These are phyloP conservation scores for Teleopsis dalmanni DNA, from an alignment of 1,140 invertebrate species.

Conservation along the genomic window DNA sequence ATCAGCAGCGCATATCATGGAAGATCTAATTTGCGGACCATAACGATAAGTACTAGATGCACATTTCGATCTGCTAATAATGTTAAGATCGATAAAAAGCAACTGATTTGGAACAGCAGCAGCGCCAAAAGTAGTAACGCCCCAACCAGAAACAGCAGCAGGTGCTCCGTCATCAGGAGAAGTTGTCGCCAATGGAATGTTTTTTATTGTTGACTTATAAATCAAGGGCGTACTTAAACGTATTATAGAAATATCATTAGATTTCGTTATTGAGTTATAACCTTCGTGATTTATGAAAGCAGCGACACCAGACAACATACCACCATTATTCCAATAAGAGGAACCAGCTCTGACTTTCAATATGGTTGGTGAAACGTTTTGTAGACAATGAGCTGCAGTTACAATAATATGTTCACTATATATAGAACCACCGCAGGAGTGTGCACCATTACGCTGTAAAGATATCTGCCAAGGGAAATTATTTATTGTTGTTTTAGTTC, in stretches of 20 bases:
- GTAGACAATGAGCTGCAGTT: constrained; percentile 54
- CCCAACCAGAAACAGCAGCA: constrained; percentile 25
- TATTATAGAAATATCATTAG: constrained; percentile 49
- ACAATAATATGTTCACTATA: constrained; percentile 44
- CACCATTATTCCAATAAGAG: constrained; percentile 18
- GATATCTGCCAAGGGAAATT: constrained; percentile 34
- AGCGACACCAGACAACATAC: constrained; percentile 21
- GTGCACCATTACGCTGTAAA: constrained; percentile 21
- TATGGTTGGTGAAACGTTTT: constrained; percentile 13
- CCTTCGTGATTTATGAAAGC: constrained; percentile 25
- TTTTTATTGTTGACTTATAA: constrained; percentile 14
- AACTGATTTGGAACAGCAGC: constrained; percentile 2
- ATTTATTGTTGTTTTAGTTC: constrained; percentile 15
- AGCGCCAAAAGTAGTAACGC: constrained; percentile 4
- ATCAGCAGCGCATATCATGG: constrained; percentile 50
- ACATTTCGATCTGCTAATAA: constrained; percentile 3
- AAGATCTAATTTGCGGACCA: constrained; percentile 18
- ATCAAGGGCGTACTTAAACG: constrained; percentile 29
- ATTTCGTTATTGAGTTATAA: constrained; percentile 21
- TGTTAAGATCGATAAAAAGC: neutral
- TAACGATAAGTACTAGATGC: constrained; percentile 15
- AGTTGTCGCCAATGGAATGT: constrained; percentile 15
- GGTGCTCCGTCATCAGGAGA: constrained; percentile 16
- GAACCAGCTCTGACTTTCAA: constrained; percentile 28
- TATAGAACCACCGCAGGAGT: constrained; percentile 52